phyloP scores from a whole-genome alignment of 2,113 vertebrate genomes.

The Phaethon lepturus region DNA sequence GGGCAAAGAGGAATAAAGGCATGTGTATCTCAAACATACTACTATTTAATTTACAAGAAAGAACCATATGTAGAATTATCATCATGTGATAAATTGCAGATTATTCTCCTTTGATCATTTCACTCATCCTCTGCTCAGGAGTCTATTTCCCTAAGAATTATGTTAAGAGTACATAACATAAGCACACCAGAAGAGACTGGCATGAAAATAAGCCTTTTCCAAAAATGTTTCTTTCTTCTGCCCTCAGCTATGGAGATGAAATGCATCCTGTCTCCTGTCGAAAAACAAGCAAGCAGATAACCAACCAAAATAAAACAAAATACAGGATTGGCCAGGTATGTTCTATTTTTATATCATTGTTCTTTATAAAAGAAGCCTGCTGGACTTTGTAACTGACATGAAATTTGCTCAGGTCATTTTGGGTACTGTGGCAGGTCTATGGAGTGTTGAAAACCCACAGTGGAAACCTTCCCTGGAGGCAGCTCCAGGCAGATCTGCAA shows the following conservation, averaged over 20 bases:
- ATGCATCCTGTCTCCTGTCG: not conserved
- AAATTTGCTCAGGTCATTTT: not conserved
- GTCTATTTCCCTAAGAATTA: not conserved
- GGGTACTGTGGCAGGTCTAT: not conserved
- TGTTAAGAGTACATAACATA: not conserved
- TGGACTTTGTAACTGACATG: not conserved
- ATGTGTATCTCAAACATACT: not conserved
- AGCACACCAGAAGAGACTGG: not conserved
- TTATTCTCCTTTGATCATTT: not conserved
- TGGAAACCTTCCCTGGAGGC: not conserved
- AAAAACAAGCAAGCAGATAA: not conserved
- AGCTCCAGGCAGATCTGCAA: not conserved
- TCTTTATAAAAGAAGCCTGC: not conserved
- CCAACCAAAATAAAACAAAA: not conserved
- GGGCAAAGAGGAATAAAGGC: not conserved
- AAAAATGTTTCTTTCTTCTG: not conserved
- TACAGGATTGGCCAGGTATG: not conserved
- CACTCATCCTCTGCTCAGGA: not conserved
- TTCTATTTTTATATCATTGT: not conserved
- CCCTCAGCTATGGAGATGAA: not conserved
- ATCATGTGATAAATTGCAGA: not conserved
- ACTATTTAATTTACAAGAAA: not conserved
- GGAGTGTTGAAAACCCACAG: accelerated
- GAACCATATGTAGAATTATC: accelerated
- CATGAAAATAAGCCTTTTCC: not conserved